A percentile compares a stretch with the other conserved stretches of the same genome.
phyloP scores from a whole-genome alignment of 2,113 vertebrate genomes.

The Cyprinus carpio region DNA sequence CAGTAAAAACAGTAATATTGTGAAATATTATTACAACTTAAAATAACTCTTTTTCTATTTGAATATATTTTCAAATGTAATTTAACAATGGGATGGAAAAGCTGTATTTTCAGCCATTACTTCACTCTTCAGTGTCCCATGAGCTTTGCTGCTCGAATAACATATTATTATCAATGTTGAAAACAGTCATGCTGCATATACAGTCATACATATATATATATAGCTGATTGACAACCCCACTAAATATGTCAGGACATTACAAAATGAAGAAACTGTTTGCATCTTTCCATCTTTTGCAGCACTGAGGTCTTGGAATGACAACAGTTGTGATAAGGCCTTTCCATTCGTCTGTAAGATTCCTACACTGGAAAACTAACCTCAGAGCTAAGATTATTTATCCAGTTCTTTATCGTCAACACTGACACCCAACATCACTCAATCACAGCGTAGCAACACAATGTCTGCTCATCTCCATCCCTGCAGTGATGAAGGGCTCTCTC shows the following conservation, averaged over 20 bases:
- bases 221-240: background rate
- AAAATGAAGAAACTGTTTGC: background rate
- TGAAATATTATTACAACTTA: background rate
- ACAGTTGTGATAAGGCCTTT: slow-evolving; percentile 76
- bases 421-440: slow-evolving; percentile 17
- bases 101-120: background rate
- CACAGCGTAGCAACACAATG: background rate
- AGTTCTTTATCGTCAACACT: background rate
- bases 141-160: background rate
- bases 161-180: background rate
- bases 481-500: background rate
- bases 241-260: background rate
- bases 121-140: background rate
- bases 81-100: background rate
- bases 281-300: slow-evolving; percentile 62
- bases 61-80: background rate
- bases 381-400: background rate
- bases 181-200: too few relatives aligned
- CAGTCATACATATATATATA: too few relatives aligned
- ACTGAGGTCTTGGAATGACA: slow-evolving; percentile 83
- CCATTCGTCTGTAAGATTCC: slow-evolving; percentile 85
- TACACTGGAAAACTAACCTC: slow-evolving; percentile 64
- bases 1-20: background rate
- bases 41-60: background rate
- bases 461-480: background rate